These are phyloP conservation scores for Salticus scenicus DNA, from an alignment of 2,888 invertebrate species.

Conservation along the genomic window DNA sequence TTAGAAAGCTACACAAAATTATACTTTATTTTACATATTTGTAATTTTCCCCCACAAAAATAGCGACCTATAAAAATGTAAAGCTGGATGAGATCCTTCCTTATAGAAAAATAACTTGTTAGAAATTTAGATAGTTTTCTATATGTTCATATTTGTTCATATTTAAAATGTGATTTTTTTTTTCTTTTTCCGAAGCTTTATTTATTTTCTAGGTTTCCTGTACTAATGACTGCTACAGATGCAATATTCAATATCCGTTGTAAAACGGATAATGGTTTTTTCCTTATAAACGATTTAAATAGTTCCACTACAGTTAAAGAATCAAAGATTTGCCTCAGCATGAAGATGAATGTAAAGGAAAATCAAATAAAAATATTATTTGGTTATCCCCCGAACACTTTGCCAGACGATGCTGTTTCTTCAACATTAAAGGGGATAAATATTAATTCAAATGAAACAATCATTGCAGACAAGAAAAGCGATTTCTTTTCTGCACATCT, in stretches of 20 bases:
- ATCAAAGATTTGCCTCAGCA: slow-evolving; percentile 83
- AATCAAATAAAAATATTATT: slow-evolving; percentile 81
- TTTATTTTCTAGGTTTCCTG: neutral
- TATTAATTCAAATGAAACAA: slow-evolving; percentile 88
- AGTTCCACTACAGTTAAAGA: slow-evolving; percentile 84
- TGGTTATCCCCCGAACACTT: slow-evolving; percentile 90
- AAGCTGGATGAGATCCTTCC: too few species aligned
- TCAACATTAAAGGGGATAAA: slow-evolving; percentile 82
- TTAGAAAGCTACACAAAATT: too few species aligned
- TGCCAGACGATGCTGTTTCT: slow-evolving; percentile 82
- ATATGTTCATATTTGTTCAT: too few species aligned
- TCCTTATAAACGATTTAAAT: slow-evolving; percentile 83
- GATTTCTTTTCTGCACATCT: neutral
- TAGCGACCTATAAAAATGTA: too few species aligned
- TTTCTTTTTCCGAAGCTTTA: too few species aligned
- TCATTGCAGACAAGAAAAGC: slow-evolving; percentile 83
- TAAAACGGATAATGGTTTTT: slow-evolving; percentile 89
- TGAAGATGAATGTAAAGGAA: slow-evolving; percentile 80
- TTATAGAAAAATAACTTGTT: too few species aligned
- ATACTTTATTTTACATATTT: too few species aligned
- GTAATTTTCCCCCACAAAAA: too few species aligned
- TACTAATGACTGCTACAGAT: neutral
- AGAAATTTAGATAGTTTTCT: too few species aligned
- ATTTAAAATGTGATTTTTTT: too few species aligned
- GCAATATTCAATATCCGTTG: slow-evolving; percentile 47